Evolutionary conservation across 2,888 invertebrate genomes (phyloP).

Genomic region (Lycia hirtaria): DNA sequence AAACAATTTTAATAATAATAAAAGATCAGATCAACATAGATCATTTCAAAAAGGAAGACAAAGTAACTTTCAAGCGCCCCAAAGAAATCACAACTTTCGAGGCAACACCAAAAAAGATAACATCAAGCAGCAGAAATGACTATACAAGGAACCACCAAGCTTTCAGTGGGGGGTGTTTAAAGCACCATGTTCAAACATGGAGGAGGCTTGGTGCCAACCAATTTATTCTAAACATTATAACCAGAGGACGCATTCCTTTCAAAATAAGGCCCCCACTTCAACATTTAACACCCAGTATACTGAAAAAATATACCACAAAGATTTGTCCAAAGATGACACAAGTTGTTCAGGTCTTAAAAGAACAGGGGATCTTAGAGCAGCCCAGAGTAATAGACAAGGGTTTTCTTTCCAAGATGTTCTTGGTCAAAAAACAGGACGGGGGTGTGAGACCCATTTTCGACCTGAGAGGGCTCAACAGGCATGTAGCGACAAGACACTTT

Average conservation of each 20-base stretch:
- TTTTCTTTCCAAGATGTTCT: too few species aligned
- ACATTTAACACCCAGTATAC: neutral
- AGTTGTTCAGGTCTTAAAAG: neutral
- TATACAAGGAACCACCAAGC: neutral
- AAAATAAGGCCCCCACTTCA: neutral
- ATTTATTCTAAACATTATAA: neutral
- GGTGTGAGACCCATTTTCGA: too few species aligned
- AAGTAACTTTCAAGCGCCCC: too few species aligned
- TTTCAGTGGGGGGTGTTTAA: neutral
- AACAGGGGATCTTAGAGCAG: neutral
- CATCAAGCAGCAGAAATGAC: neutral
- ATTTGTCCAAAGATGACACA: neutral
- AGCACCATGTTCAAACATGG: neutral
- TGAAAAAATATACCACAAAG: neutral
- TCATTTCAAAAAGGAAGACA: neutral
- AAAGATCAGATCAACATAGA: neutral
- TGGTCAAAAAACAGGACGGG: too few species aligned
- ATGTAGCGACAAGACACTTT: too few species aligned
- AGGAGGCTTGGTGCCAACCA: neutral
- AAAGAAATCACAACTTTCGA: too few species aligned
- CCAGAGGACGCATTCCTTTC: neutral
- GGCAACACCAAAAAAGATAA: neutral
- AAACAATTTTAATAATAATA: neutral
- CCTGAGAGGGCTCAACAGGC: too few species aligned
- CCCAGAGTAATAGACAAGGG: too few species aligned